Evolutionary conservation across 2,888 invertebrate genomes (phyloP).

Genomic region (Graphium colonna): DNA sequence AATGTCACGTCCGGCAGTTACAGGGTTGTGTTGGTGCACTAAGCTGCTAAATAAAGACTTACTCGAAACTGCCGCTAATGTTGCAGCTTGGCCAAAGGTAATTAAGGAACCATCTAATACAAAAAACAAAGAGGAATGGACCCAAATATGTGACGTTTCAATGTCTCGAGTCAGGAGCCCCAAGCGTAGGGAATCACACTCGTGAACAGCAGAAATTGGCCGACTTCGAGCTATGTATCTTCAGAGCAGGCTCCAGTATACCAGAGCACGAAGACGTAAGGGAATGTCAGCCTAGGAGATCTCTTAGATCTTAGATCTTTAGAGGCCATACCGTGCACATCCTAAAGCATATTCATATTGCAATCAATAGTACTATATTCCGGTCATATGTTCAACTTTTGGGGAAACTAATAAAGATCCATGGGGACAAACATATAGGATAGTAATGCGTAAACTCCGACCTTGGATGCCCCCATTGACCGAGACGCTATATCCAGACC

Average conservation of each 20-base stretch:
- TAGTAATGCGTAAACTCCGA: slow-evolving; percentile 25
- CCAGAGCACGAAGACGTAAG: background rate
- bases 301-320: background rate
- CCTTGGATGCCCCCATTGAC: slow-evolving; percentile 27
- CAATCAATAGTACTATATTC: slow-evolving; percentile 5
- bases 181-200: background rate
- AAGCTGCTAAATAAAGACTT: too few species aligned
- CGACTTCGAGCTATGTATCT: background rate
- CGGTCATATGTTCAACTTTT: slow-evolving; percentile 16
- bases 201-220: background rate
- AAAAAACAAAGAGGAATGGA: too few species aligned
- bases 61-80: too few species aligned
- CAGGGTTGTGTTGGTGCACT: too few species aligned
- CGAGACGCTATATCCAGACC: too few species aligned
- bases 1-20: too few species aligned
- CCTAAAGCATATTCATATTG: slow-evolving; percentile 2
- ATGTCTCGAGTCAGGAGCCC: slow-evolving; percentile 11
- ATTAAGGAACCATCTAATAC: too few species aligned
- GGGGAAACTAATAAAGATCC: slow-evolving; percentile 17
- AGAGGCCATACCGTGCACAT: slow-evolving; percentile 4
- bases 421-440: slow-evolving; percentile 25
- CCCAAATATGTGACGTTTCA: slow-evolving; percentile 4
- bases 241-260: background rate
- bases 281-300: background rate
- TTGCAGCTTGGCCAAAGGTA: too few species aligned